A percentile compares a stretch with the other conserved stretches of the same genome.
Conservation (phyloP, 2,113 vertebrate species). For the Malaclemys terrapin region DNA sequence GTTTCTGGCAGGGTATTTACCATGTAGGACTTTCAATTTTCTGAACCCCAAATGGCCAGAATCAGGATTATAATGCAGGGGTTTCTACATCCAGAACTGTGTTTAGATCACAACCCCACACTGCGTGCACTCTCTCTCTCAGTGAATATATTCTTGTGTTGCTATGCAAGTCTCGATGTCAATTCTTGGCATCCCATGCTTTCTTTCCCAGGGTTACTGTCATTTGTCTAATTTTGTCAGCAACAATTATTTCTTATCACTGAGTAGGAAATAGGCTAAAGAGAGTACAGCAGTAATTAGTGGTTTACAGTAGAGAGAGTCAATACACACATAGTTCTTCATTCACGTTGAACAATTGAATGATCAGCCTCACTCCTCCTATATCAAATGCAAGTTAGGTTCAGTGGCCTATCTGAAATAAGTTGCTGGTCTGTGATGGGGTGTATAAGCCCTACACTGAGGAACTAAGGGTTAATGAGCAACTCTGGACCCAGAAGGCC, state of each 20-base stretch:
- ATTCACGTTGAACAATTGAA: background rate
- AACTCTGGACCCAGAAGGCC: background rate
- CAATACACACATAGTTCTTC: background rate
- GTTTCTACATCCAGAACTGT: background rate
- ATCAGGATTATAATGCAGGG: background rate
- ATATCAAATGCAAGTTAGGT: background rate
- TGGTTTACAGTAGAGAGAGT: background rate
- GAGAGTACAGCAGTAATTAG: accelerated
- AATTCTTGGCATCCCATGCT: accelerated
- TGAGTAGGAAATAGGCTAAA: background rate
- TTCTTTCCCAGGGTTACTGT: accelerated
- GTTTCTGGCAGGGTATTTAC: background rate
- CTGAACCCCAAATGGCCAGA: background rate
- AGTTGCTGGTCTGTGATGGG: background rate
- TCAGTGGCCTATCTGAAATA: background rate
- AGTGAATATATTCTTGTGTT: background rate
- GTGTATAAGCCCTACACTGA: background rate
- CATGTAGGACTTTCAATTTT: background rate
- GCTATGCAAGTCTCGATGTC: accelerated
- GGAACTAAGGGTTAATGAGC: background rate
- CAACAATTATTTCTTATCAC: accelerated
- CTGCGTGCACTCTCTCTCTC: background rate
- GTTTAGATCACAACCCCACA: background rate
- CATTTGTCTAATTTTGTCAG: background rate
- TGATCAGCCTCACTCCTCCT: background rate